Base-by-base conservation (phyloP, 1,140 invertebrate species). In the Tetramorium alpestre region DNA sequence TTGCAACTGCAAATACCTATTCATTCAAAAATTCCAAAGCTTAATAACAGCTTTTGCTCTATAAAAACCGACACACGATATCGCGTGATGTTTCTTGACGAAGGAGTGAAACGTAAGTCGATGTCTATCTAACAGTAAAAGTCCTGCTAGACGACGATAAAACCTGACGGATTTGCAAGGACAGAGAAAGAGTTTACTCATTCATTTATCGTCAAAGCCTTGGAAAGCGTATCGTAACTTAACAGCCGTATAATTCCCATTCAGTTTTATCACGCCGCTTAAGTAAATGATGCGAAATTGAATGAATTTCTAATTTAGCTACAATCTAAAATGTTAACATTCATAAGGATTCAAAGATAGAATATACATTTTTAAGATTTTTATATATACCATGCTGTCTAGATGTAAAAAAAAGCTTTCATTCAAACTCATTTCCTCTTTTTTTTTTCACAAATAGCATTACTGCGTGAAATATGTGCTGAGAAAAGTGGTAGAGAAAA, bases 51-150 rank as follows among this genome's bases (percentile, higher is more conserved):
- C 80, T 38, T 69, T 69, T 73, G 18, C 25, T 60, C 18, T 73
- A 60, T 56, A 41, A 73, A 84, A 84, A 75, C 25, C 54, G 41
- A 56, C 69, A 62, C 69, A 75, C 69, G 54, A 84, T 84, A 84
- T 75, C 80, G 80, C 80, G 80, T 84, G 80, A 75, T 49, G 25
- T 38, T 22, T 11, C 56, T 60, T 75, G 69, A 78, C 69, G 51
- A 89, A 88, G 81, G 65, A 80, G 87, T 75, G 88, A 89, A 84
- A 85, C 78, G 56, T 81, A 70, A 84, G 70, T 89, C 72, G 70
- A 72, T 56, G 76, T 41, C 58, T 65, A 69, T 67, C 56, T 91
- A 92, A 91, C 92, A 91, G 91, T 92, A 92, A 92, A 92, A 92
- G 90, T 91, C 90, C 91, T 86, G 87, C 88, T 92, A 90, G 89